Base-by-base conservation (phyloP, 2,113 vertebrate genomes). In the Siniperca chuatsi region DNA sequence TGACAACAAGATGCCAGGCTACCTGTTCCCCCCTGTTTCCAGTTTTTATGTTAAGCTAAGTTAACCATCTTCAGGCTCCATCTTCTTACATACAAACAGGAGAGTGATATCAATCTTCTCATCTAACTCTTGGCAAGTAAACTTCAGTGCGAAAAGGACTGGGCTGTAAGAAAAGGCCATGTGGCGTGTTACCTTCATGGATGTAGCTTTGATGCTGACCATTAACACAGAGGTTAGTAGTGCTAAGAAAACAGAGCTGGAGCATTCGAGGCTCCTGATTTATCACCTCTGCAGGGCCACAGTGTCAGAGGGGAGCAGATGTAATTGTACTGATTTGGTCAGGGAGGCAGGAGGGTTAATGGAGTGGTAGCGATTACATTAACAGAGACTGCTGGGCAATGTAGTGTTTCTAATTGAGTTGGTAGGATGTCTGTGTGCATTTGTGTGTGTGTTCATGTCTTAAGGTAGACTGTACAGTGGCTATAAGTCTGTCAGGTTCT, bases 381-480 rank as follows among this genome's bases (percentile, higher is more conserved):
- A 91, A 79, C 87, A 72, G 57, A 90, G 81, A 82, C 84, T 90
- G 87, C 81, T 42, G 73, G 86, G 67, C 75, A 83, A 82, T 88
- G 86, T 76, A 79, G 87, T 89, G 90, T 90, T 91, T 92, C 91
- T 94, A 93, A 93, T 90, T 82, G 81, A 92, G 73, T 90, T 78
- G 62, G 61, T 83, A 23, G 66, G 58, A 76, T 15, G 40, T 68
- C 21, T 62, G 37, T 77, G 73, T 69, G 68, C 75, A 11, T 75
- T 29, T 80, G 57, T 62, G 57, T 66, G 75, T 81, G 70, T 50
- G 35, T 67, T 55, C 35, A 35, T 60, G 75, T 74, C 35, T 68
- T 68, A 12, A 69, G 33, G 48, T 81, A 2, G 40, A 33, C 65
- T 25, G 33, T 46, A 20, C 23, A 33, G 64, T 57, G 1, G 23